Evolutionary conservation across 2,797 vertebrate genomes (phyloP).

Genomic region (Anabas testudineus): DNA sequence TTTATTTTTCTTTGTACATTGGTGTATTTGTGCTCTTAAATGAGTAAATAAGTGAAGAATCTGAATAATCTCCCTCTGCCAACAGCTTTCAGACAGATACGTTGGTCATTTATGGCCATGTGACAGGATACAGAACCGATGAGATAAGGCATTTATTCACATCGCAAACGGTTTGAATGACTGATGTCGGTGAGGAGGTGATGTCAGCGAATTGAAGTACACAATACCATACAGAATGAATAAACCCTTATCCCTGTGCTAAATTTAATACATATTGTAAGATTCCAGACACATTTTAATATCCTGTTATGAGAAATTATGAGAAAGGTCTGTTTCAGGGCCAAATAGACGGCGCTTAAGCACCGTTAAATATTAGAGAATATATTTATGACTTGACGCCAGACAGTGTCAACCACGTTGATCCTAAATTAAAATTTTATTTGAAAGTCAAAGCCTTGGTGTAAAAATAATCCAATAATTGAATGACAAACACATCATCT

Average conservation of each 20-base stretch:
- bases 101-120: slow-evolving; percentile 5
- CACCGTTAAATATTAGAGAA: neutral
- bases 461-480: neutral
- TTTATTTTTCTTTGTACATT: neutral
- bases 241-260: neutral
- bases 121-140: neutral
- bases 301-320: no score
- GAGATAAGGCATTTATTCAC: neutral
- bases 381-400: neutral
- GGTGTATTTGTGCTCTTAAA: neutral
- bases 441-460: neutral
- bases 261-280: no score
- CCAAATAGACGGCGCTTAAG: neutral
- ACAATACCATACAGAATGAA: neutral
- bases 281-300: no score
- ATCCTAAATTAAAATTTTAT: no score
- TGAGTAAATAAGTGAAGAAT: neutral
- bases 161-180: neutral
- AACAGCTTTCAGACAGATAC: neutral
- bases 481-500: neutral
- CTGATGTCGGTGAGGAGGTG: neutral
- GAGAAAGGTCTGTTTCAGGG: no score
- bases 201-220: neutral
- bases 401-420: neutral
- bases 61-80: neutral